Base-by-base conservation (phyloP, 2,113 vertebrate species). In the Peromyscus maniculatus region DNA sequence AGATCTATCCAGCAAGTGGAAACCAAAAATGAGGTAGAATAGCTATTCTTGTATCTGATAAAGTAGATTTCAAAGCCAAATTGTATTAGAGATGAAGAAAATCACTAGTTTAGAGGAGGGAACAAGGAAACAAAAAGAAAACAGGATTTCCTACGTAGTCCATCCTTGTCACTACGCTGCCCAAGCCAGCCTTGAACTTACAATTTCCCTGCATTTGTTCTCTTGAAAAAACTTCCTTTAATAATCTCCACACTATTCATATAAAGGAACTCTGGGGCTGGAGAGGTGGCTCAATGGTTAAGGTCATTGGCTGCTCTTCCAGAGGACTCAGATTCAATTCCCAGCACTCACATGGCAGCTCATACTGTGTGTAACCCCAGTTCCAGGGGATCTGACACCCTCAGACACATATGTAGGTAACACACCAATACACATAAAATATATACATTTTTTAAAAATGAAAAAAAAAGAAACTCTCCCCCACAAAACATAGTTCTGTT, bases 161-260 rank as follows among this genome's bases (percentile, higher is more conserved):
- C 62, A 46, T 28, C 5, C 28, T 21, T 28, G 43, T 28, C 46
- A 88, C 33, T 33, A 43, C 33, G 17, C 12, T 46, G 15, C n/a
- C 5, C 28, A 21, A 11, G 1, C 11, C 43, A 15, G 9, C n/a
- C 5, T 62, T 77, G 39, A 31, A 46, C n/a, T 77, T 43, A 7
- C 21, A 31, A 33, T 62, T 55, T 15, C 39, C 28, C 28, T 77
- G 17, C 17, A 52, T 46, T 15, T 39, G 46, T 9, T 43, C 52
- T 74, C 62, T 31, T 26, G 33, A 57, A 31, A 97, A 89, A 69
- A 6, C 16, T 93, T 92, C 33, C 59, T 31, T 86, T 95, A 90
- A 69, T 87, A 88, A 93, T 39, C 39, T 57, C 46, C n/a, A 92
- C 49, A 33, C 71, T 22, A 67, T 17, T 91, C 19, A 39, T 83